These are phyloP conservation scores for Archegozetes longisetosus DNA, from an alignment of 1,140 invertebrate species.

Conservation along the genomic window DNA sequence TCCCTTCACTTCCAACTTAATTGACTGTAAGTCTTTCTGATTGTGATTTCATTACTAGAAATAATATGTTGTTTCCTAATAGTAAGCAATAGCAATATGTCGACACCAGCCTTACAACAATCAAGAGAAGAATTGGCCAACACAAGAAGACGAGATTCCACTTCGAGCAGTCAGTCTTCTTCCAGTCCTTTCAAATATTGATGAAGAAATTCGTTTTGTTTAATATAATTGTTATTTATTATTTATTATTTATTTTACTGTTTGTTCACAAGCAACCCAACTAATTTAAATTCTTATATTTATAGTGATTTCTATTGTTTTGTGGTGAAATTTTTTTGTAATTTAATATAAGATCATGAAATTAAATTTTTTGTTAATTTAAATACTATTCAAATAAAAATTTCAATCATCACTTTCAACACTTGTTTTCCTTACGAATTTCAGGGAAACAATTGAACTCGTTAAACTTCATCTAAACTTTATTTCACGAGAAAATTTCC, in stretches of 20 bases:
- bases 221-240: background rate
- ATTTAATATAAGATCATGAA: no score
- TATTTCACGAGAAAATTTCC: no score
- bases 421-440: no score
- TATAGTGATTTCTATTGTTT: no score
- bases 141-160: background rate
- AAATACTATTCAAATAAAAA: no score
- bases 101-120: background rate
- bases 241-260: background rate
- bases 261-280: no score
- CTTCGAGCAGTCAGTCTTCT: slow-evolving; percentile 8
- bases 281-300: no score
- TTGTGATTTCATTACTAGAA: background rate
- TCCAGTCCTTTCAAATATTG: slow-evolving; percentile 9
- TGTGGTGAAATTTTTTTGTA: no score
- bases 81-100: background rate
- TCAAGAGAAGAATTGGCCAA: background rate
- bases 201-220: background rate
- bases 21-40: slow-evolving; percentile 15
- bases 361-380: no score
- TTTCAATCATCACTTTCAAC: no score
- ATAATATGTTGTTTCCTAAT: background rate
- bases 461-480: no score
- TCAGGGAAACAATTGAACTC: no score
- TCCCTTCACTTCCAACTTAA: slow-evolving; percentile 15